Base-by-base conservation (phyloP, 1,140 invertebrate species). In the Aphelenchoides besseyi region DNA sequence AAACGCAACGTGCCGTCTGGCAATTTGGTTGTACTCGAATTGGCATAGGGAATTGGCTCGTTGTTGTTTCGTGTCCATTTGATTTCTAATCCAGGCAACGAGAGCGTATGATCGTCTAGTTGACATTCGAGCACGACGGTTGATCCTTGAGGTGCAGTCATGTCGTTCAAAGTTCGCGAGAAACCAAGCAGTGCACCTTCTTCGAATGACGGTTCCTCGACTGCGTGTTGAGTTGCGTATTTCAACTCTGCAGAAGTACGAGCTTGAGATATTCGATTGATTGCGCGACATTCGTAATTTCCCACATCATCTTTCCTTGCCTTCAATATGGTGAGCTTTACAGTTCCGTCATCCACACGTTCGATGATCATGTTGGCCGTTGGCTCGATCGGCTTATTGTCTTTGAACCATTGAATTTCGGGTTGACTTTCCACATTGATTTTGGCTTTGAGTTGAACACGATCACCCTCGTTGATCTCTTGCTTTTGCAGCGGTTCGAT, bases 11-110 rank as follows among this genome's bases (percentile, higher is more conserved):
- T 76, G 26, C 82, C 82, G 70, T 84, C 77, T 23, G 54, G 95
- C 93, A 76, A 90, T 89, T 78, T 89, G 91, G 93, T 94, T 95
- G 36, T 35, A 2, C 23, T 16, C 5, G 70, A 57, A 18, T 79
- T 69, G 28, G 70, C 69, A 5, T 67, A 32, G 16, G 69, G 32
- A 8, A 37, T 29, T n/a, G 32, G 32, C 23, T 59, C 55, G 26
- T 33, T 33, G 55, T 59, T 33, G 18, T 59, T 59, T 28, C 30
- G 16, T 1, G 63, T 12, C 63, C 63, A 66, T 30, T 66, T 37
- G 32, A 66, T 37, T 23, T 16, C n/a, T 23, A 66, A 1, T 23
- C 30, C 32, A 29, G 63, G 63, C 30, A 1, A n/a, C 30, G 16
- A 12, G 9, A 29, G 12, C 8, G 55, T 55, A n/a, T 55, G 37